Evolutionary conservation across 2,113 vertebrate species (phyloP), one percentile per base, ranked within the genome.

Genomic region (Tilapia sparmanii): DNA sequence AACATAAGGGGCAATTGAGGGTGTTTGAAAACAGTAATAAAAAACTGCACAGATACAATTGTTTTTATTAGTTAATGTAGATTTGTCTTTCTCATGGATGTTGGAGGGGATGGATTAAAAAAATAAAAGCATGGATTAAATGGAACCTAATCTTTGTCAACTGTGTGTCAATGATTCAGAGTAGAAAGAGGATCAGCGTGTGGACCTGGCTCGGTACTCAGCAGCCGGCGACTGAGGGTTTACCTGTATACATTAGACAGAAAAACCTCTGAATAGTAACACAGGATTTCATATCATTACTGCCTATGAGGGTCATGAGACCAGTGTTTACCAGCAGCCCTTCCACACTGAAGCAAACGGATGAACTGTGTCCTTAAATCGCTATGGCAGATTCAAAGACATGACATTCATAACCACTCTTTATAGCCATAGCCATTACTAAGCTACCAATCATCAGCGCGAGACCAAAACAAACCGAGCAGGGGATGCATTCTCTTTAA

Each of bases 11-110:
- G 89, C 94, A 91, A 94, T 83, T 86, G 86, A 87, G 22, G 9
- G 26, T 80, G 90, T 92, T 92, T 93, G 91, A 85, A 94, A 95
- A 95, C 87, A 94, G 63, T 52, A 55, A 59, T 29, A 45, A 54
- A 84, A 29, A 55, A 59, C 31, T 47, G 7, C 18, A 8, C 54
- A 71, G 35, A 31, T 40, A 26, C 38, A 73, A 16, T 2, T 38
- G 24, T 7, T 66, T 82, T 31, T 24, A 40, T 68, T 26, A 68
- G n/a, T 42, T 38, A 31, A 83, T 31, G 80, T 18, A 57, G 19
- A 82, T 82, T 22, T 57, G 16, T 87, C 53, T 35, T 8, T 73
- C 11, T 47, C 24, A 11, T 22, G 10, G 66, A 31, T 31, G 35
- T 22, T 6, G 10, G 45, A 50, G 9, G n/a, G 29, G 38, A 59